These are phyloP conservation scores for Sciurus carolinensis DNA, from an alignment of 2,797 vertebrate genomes.

Conservation along the genomic window DNA sequence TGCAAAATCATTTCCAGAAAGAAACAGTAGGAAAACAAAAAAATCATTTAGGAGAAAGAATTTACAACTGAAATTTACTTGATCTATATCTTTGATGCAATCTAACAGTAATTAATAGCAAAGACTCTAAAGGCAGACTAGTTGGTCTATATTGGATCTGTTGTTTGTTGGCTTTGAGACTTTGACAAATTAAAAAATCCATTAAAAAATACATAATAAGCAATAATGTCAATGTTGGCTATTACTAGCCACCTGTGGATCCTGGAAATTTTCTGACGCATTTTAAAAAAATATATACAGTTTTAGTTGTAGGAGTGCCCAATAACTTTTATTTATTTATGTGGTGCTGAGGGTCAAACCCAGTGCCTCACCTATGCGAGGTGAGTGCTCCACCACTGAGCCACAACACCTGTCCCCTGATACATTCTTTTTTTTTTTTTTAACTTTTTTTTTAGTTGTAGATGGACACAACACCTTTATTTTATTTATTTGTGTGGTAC, in stretches of 20 bases:
- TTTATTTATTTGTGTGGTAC: too few species aligned
- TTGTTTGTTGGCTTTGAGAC: neutral
- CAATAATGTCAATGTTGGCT: neutral
- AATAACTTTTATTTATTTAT: too few species aligned
- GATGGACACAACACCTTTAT: too few species aligned
- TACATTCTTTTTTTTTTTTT: too few species aligned
- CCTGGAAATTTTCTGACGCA: neutral
- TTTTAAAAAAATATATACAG: neutral
- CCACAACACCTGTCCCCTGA: too few species aligned
- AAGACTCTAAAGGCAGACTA: neutral
- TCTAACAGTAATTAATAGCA: neutral
- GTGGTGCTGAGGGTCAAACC: too few species aligned
- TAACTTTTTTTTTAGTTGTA: too few species aligned
- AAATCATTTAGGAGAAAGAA: neutral
- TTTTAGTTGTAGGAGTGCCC: too few species aligned
- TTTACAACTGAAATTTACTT: constrained; percentile 41
- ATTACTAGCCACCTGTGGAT: neutral
- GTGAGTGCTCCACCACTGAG: too few species aligned
- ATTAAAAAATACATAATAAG: neutral
- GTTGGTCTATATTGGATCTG: neutral
- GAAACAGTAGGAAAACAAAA: neutral
- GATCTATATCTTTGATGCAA: neutral
- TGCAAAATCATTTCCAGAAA: constrained; percentile 57
- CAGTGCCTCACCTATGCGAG: too few species aligned
- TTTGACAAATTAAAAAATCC: neutral